Evolutionary conservation across 2,888 invertebrate genomes (phyloP), one percentile per base, ranked within the genome.

Genomic region (Lathronympha strigana): DNA sequence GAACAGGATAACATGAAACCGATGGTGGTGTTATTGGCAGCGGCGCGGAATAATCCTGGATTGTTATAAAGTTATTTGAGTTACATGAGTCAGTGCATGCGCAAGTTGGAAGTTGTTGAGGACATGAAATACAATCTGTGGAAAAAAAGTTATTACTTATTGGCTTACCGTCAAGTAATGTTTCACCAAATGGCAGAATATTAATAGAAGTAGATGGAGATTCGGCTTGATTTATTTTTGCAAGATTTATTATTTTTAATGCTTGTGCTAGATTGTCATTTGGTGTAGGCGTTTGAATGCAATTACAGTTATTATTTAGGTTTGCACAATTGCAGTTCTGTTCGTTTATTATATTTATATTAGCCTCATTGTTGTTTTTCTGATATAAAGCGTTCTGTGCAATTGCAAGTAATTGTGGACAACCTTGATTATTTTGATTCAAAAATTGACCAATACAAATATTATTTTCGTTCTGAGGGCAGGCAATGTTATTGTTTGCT

Each of bases 391-490:
- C 45, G 25, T 43, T 58, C 36, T 51, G 50, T 23, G 63, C 40
- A 0, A 63, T 4, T 3, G 50, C 15, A 8, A 57, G 13, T 17
- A 63, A 23, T 31, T 63, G 57, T 6, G 57, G 55, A 25, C 57
- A 58, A 0, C 57, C 57, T 58, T 58, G 57, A 33, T 21, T 33
- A 45, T 58, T 58, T 43, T 25, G 63, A 51, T 50, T 63, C 5
- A 40, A n/a, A 15, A 8, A 23, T 17, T n/a, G 43, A 2, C 11
- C n/a, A 25, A 17, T 5, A 47, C 23, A 9, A 23, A n/a, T 25
- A 38, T 60, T 31, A 47, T 60, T 38, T 49, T 28, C 17, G 4
- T 25, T 38, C 25, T 38, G 17, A 11, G 38, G 15, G 5, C 21
- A 58, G 2, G 31, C 45, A n/a, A 5, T 9, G 33, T 47, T 21